Percentiles rank a stretch among this genome's conserved stretches.
These are phyloP conservation scores for Formicarius rufipectus DNA, from an alignment of 2,113 vertebrate genomes.

Conservation along the genomic window DNA sequence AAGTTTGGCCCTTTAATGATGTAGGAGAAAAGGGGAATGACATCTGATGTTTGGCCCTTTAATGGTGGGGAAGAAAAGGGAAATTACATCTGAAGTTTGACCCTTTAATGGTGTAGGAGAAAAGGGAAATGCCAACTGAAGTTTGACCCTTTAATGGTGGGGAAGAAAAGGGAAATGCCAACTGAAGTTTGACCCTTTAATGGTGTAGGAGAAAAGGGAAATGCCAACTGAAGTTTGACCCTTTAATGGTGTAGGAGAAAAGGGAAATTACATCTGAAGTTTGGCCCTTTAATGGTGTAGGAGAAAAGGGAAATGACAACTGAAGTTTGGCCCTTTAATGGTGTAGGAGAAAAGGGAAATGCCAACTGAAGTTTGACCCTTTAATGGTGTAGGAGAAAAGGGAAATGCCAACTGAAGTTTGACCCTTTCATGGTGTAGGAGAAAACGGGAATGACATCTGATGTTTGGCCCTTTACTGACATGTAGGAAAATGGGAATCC, in stretches of 20 bases:
- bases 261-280: neutral
- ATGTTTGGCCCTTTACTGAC: neutral
- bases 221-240: neutral
- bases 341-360: neutral
- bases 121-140: too few species aligned
- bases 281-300: neutral
- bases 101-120: too few species aligned
- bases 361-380: neutral
- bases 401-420: neutral
- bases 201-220: too few species aligned
- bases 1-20: too few species aligned
- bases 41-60: too few species aligned
- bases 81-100: too few species aligned
- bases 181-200: neutral
- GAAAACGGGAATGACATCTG: neutral
- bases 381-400: neutral
- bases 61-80: too few species aligned
- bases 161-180: too few species aligned
- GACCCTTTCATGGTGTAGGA: neutral
- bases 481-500: neutral
- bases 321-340: neutral
- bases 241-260: neutral
- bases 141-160: too few species aligned
- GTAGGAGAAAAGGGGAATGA: too few species aligned
- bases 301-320: neutral